Percentiles rank a stretch among this genome's conserved stretches.
phyloP scores from a whole-genome alignment of 2,797 vertebrate species.

The Bradypodion ventrale region DNA sequence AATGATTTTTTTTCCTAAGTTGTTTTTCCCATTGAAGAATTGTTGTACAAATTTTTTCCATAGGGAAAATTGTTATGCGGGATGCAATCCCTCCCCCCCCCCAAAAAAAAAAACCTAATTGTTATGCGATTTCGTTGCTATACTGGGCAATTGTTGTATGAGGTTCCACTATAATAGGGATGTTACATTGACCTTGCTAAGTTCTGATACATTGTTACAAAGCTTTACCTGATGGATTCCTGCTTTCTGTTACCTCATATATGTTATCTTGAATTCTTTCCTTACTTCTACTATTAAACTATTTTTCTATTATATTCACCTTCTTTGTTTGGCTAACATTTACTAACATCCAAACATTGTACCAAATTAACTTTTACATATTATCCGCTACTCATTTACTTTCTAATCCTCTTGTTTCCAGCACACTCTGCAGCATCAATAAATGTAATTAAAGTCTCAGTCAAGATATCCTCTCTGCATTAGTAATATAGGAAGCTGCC shows the following conservation, averaged over 20 bases:
- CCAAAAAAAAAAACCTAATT: too few species aligned
- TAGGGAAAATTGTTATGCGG: too few species aligned
- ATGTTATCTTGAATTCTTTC: neutral
- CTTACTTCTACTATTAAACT: neutral
- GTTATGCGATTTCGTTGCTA: too few species aligned
- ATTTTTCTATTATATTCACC: neutral
- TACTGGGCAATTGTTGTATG: too few species aligned
- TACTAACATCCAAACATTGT: neutral
- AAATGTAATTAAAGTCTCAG: neutral
- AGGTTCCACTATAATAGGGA: too few species aligned
- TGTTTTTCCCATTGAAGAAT: too few species aligned
- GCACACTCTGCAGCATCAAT: neutral
- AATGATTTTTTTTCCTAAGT: too few species aligned
- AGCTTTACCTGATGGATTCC: neutral
- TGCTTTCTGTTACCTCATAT: neutral
- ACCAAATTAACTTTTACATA: neutral
- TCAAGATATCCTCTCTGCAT: neutral
- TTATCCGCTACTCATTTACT: neutral
- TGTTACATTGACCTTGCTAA: too few species aligned
- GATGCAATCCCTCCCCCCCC: too few species aligned
- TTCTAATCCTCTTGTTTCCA: neutral
- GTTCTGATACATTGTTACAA: neutral
- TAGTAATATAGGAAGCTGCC: neutral
- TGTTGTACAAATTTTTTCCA: too few species aligned
- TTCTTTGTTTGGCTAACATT: neutral